These are phyloP conservation scores for Enteromius treurensis DNA, from an alignment of 2,797 vertebrate species.

Conservation along the genomic window DNA sequence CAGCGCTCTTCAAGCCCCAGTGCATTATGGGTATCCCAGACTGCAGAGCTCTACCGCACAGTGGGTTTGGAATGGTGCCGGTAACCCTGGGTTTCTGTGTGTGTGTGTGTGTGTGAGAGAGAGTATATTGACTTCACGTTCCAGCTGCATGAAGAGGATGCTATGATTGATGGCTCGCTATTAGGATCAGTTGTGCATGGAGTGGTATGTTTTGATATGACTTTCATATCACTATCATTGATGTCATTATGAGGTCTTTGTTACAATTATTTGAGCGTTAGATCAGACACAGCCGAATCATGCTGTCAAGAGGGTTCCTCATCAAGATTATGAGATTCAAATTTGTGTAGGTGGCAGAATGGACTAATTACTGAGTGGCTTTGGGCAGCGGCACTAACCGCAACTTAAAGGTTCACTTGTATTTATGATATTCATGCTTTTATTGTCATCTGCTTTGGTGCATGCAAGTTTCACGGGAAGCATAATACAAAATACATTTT, in stretches of 20 bases:
- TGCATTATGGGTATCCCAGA: conserved; percentile 60
- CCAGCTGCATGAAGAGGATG: conserved; percentile 19
- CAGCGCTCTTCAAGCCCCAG: conserved; percentile 35
- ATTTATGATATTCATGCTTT: conserved; percentile 23
- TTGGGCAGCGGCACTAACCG: conserved; percentile 14
- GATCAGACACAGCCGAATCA: conserved; percentile 21
- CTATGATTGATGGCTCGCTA: conserved; percentile 44
- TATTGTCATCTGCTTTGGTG: conserved; percentile 21
- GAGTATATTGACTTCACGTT: conserved; percentile 23
- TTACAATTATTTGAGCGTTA: conserved; percentile 36
- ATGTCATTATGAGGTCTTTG: conserved; percentile 49
- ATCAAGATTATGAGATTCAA: conserved; percentile 39
- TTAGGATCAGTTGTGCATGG: conserved; percentile 37
- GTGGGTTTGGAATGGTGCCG: conserved; percentile 41
- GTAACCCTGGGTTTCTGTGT: conserved; percentile 18
- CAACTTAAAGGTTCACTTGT: conserved; percentile 6
- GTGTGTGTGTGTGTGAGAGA: conserved; percentile 12
- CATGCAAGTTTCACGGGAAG: neutral
- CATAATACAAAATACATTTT: neutral
- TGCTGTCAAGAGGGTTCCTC: conserved; percentile 31
- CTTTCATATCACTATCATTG: conserved; percentile 50
- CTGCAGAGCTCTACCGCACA: conserved; percentile 41
- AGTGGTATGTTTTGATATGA: conserved; percentile 48
- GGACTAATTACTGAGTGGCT: conserved; percentile 43
- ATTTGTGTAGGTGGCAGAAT: conserved; percentile 35